Conservation (phyloP, 2,113 vertebrate species). For the Solea senegalensis region DNA sequence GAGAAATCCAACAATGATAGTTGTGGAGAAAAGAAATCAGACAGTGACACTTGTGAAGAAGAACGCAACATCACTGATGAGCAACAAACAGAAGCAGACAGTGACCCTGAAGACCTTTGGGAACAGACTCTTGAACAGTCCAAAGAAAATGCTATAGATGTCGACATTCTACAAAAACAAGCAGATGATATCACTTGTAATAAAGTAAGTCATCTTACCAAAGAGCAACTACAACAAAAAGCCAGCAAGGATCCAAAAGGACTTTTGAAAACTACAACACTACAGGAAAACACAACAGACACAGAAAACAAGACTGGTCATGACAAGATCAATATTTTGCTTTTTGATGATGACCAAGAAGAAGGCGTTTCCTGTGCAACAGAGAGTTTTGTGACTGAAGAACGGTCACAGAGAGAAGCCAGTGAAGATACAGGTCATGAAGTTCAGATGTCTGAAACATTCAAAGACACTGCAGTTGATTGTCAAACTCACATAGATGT, state of each 20-base stretch:
- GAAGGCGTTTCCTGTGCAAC: background rate
- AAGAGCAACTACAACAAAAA: slow-evolving; percentile 22
- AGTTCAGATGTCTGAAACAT: background rate
- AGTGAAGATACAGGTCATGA: background rate
- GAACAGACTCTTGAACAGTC: slow-evolving; percentile 1
- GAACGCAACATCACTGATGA: slow-evolving; percentile 12
- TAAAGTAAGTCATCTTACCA: background rate
- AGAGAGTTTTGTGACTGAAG: slow-evolving; percentile 14
- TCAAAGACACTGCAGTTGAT: background rate
- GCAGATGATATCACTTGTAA: slow-evolving; percentile 14
- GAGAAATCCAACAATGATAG: background rate
- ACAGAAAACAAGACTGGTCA: slow-evolving; percentile 7
- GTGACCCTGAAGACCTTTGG: background rate
- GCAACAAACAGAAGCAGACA: background rate
- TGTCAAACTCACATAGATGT: slow-evolving; percentile 4
- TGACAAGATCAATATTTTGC: slow-evolving; percentile 7
- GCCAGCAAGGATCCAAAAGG: background rate
- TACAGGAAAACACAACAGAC: background rate
- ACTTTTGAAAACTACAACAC: background rate
- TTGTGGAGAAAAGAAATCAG: background rate
- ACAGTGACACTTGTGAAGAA: background rate
- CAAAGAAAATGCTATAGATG: slow-evolving; percentile 1
- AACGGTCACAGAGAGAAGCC: background rate
- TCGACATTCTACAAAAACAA: slow-evolving; percentile 13
- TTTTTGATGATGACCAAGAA: background rate